Evolutionary conservation across 53 echinoderm and acorn worm genomes (phyloP).

Genomic region (Crossaster papposus): DNA sequence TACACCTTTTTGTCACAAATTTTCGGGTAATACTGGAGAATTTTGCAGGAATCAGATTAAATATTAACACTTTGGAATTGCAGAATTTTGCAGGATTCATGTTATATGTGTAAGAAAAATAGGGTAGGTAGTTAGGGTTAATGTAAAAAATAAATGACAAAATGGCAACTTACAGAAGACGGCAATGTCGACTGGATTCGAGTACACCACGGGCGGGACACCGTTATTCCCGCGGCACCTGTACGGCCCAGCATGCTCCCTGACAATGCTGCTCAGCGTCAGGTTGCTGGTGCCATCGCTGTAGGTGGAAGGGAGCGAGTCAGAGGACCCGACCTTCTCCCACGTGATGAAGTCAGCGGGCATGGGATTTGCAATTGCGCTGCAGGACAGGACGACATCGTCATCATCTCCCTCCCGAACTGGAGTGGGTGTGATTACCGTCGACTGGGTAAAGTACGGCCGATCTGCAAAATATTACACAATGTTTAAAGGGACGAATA

Average conservation of each 20-base stretch:
- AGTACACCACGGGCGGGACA: background rate
- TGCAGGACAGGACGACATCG: background rate
- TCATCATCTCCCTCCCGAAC: background rate
- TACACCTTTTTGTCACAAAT: too few relatives aligned
- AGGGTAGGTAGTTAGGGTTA: too few relatives aligned
- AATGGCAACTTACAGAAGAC: background rate
- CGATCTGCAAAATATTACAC: background rate
- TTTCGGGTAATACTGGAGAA: too few relatives aligned
- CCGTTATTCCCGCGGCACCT: slow-evolving; percentile 15
- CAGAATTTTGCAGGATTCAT: too few relatives aligned
- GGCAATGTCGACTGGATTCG: background rate
- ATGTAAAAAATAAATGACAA: too few relatives aligned
- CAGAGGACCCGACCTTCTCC: background rate
- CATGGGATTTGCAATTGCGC: slow-evolving; percentile 10
- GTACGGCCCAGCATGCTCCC: slow-evolving; percentile 23
- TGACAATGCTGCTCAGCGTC: background rate
- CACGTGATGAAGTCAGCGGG: slow-evolving; percentile 13
- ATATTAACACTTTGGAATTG: too few relatives aligned
- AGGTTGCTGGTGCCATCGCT: background rate
- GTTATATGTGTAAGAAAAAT: too few relatives aligned
- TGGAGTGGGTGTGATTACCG: background rate
- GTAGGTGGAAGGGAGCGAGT: background rate
- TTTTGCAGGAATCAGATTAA: too few relatives aligned
- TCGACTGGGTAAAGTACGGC: background rate
- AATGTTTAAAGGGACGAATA: background rate